These are phyloP conservation scores for Drosophila nannoptera DNA, from an alignment of 1,140 invertebrate genomes.

Conservation along the genomic window DNA sequence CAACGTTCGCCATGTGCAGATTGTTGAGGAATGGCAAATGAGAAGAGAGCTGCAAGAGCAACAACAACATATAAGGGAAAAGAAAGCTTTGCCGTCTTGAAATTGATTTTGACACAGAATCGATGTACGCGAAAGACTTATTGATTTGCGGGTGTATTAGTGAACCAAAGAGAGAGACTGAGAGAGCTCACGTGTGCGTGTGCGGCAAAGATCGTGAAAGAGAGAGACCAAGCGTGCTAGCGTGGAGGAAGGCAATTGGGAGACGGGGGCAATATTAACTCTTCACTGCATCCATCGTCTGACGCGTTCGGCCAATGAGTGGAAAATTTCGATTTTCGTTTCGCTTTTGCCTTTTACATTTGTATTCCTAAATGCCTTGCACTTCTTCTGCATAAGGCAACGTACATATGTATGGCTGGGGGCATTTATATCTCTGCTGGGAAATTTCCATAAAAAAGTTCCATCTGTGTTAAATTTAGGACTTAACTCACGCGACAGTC, in stretches of 20 bases:
- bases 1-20: slow-evolving; percentile 25
- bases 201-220: not conserved
- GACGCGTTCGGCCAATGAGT: slow-evolving; percentile 47
- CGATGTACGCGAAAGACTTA: not conserved
- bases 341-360: slow-evolving; percentile 40
- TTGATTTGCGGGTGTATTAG: slow-evolving; percentile 8
- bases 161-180: slow-evolving; percentile 1
- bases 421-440: slow-evolving; percentile 30
- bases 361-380: slow-evolving; percentile 55
- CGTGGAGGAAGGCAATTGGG: not conserved
- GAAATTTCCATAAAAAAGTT: slow-evolving; percentile 69
- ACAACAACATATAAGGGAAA: slow-evolving; percentile 12
- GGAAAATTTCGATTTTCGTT: slow-evolving; percentile 70
- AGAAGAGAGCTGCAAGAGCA: slow-evolving; percentile 18
- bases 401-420: slow-evolving; percentile 10
- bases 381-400: slow-evolving; percentile 39
- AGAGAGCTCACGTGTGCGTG: slow-evolving; percentile 14
- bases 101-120: slow-evolving; percentile 41
- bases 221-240: not conserved
- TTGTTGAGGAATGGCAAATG: slow-evolving; percentile 8
- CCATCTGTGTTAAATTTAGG: slow-evolving; percentile 53
- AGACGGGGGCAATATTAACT: slow-evolving; percentile 2
- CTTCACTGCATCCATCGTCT: slow-evolving; percentile 27
- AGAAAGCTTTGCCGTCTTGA: slow-evolving; percentile 51
- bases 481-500: slow-evolving; percentile 36